phyloP scores from a whole-genome alignment of 2,113 vertebrate genomes.

The Alaudala cheleensis region DNA sequence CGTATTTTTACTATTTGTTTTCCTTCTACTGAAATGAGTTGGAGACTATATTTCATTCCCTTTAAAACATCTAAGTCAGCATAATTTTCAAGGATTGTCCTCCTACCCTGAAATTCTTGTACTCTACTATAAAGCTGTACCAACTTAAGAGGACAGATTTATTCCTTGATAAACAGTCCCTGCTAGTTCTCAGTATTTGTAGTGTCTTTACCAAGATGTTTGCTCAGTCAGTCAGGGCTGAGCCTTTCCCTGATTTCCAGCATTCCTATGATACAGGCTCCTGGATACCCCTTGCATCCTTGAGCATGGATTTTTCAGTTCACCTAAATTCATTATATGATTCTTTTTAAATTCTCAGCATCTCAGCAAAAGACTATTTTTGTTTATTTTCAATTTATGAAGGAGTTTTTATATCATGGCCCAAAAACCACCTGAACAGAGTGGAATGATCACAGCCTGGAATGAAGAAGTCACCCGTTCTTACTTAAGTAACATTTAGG shows the following conservation, averaged over 20 bases:
- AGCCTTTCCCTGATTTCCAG: background rate
- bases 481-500: background rate
- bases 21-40: background rate
- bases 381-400: background rate
- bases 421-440: background rate
- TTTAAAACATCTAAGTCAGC: background rate
- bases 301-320: background rate
- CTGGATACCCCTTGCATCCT: background rate
- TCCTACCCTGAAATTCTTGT: background rate
- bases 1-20: background rate
- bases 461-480: background rate
- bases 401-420: background rate
- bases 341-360: background rate
- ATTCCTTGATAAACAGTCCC: background rate
- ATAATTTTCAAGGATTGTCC: background rate
- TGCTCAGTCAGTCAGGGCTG: background rate
- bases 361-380: background rate
- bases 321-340: background rate
- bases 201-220: background rate
- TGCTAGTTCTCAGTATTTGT: background rate
- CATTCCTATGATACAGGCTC: rapidly evolving
- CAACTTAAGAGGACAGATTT: background rate
- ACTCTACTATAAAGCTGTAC: background rate
- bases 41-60: background rate
- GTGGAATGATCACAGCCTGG: background rate